Evolutionary conservation across 2,797 vertebrate genomes (phyloP).

Genomic region (Sylvia borin): DNA sequence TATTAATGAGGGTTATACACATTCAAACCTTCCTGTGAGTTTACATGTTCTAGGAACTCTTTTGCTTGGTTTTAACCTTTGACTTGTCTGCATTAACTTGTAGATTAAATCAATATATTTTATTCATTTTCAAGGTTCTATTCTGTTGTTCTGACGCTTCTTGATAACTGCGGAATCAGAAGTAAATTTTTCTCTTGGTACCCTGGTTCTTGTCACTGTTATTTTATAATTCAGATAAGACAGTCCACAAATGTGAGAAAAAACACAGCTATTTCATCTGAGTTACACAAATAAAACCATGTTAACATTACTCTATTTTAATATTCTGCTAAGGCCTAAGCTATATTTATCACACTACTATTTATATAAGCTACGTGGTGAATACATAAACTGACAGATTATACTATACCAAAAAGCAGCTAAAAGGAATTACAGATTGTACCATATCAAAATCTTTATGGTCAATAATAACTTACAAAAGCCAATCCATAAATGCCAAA

Average conservation of each 20-base stretch:
- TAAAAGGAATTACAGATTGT: neutral
- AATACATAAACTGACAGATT: neutral
- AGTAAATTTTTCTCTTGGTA: neutral
- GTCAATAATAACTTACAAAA: neutral
- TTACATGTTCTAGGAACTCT: neutral
- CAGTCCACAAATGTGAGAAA: neutral
- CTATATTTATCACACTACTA: neutral
- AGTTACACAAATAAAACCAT: neutral
- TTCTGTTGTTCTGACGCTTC: neutral
- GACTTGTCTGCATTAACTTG: neutral
- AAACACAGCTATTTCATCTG: neutral
- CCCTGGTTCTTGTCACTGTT: neutral
- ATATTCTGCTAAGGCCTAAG: neutral
- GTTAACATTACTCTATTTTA: neutral
- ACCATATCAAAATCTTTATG: neutral
- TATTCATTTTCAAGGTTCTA: neutral
- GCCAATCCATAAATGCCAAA: neutral
- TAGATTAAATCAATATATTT: neutral
- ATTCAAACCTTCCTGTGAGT: neutral
- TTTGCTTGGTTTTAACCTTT: neutral
- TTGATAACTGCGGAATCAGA: neutral
- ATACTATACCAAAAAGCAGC: neutral
- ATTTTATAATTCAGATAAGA: neutral
- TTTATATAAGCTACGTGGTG: neutral
- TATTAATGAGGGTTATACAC: neutral